Conservation (phyloP, 1,140 invertebrate species). For the Lethocerus indicus region DNA sequence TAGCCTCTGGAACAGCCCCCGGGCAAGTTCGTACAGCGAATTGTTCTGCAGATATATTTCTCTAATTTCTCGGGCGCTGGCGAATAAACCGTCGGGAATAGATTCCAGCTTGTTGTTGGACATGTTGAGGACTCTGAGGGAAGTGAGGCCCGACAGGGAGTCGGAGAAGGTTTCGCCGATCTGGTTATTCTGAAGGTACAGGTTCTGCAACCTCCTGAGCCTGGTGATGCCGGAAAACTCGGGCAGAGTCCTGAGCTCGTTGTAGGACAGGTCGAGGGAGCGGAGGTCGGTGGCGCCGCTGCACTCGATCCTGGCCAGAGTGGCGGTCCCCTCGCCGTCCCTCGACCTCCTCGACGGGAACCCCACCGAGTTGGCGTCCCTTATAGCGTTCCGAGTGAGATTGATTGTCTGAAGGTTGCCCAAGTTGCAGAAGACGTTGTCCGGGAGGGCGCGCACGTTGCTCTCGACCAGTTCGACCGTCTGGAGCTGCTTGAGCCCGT, state of each 20-base stretch:
- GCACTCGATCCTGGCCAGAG: conserved; percentile 17
- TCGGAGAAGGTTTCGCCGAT: conserved; percentile 62
- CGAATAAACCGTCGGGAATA: conserved; percentile 61
- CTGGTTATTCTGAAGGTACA: conserved; percentile 66
- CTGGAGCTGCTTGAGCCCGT: conserved; percentile 56
- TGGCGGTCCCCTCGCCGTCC: conserved; percentile 27
- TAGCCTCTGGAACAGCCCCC: conserved; percentile 64
- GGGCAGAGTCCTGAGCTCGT: conserved; percentile 48
- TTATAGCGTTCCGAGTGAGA: conserved; percentile 62
- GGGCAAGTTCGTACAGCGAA: conserved; percentile 55
- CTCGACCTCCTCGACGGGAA: conserved; percentile 31
- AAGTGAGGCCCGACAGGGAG: conserved; percentile 52
- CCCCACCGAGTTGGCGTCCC: conserved; percentile 52
- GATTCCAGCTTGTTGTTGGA: conserved; percentile 62
- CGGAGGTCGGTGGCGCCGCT: conserved; percentile 40
- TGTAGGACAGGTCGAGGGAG: conserved; percentile 58
- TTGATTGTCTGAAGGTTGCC: conserved; percentile 65
- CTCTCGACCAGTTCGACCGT: conserved; percentile 63
- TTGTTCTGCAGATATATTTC: conserved; percentile 72
- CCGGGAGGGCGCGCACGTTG: conserved; percentile 58
- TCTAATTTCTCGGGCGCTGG: conserved; percentile 52
- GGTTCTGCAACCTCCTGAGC: conserved; percentile 51
- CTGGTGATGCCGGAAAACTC: conserved; percentile 53
- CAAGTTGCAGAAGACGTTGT: conserved; percentile 55
- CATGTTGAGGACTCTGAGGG: conserved; percentile 61